Percentiles rank a stretch among this genome's conserved stretches.
phyloP scores from a whole-genome alignment of 2,888 invertebrate genomes.

The Villa cingulata region DNA sequence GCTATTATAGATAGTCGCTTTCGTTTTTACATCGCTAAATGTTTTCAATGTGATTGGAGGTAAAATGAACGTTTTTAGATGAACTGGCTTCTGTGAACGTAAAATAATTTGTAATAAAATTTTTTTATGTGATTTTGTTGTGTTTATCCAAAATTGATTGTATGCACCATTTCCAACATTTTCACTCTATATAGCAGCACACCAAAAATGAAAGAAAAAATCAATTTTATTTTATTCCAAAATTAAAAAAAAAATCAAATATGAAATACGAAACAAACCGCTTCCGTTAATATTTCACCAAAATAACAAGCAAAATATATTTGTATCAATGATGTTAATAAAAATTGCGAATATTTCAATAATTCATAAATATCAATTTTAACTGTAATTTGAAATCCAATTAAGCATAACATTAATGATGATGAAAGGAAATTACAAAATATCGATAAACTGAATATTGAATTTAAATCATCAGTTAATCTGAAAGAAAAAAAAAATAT shows the following conservation, averaged over 20 bases:
- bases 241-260: neutral
- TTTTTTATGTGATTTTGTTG: slow-evolving; percentile 19
- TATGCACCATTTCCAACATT: slow-evolving; percentile 24
- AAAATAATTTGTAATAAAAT: slow-evolving; percentile 21
- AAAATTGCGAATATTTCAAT: slow-evolving; percentile 22
- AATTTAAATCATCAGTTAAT: slow-evolving; percentile 20
- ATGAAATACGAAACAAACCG: too few species aligned
- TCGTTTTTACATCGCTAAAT: slow-evolving; percentile 29
- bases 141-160: slow-evolving; percentile 24
- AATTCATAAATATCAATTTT: slow-evolving; percentile 20
- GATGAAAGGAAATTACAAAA: slow-evolving; percentile 26
- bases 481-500: too few species aligned
- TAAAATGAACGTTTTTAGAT: slow-evolving; percentile 26
- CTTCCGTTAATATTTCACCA: slow-evolving; percentile 22
- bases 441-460: slow-evolving; percentile 25
- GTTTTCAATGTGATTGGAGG: slow-evolving; percentile 26
- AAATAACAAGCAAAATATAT: slow-evolving; percentile 25
- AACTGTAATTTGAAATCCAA: slow-evolving; percentile 28
- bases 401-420: slow-evolving; percentile 27
- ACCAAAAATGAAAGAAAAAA: too few species aligned
- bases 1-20: too few species aligned
- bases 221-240: too few species aligned
- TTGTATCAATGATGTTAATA: slow-evolving; percentile 25
- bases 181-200: too few species aligned
- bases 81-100: slow-evolving; percentile 25